Evolutionary conservation across 1,140 invertebrate species (phyloP).

Genomic region (Drosophila nasuta): DNA sequence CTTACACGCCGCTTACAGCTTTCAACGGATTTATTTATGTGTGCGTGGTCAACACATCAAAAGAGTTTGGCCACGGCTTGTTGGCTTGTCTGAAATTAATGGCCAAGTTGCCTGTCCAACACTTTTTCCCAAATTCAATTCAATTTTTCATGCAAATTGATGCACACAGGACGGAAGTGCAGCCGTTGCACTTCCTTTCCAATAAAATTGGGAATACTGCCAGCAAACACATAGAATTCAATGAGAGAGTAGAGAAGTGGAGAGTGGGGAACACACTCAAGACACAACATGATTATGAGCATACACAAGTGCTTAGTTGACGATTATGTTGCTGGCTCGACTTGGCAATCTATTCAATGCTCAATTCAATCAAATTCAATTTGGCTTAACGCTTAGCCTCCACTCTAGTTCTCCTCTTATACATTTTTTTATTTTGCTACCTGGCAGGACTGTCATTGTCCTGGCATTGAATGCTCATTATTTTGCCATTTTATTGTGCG

Average conservation of each 20-base stretch:
- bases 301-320: neutral
- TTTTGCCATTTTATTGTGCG: conserved; percentile 68
- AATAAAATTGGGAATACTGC: neutral
- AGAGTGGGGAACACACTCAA: conserved; percentile 9
- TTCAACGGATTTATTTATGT: conserved; percentile 71
- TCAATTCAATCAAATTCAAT: conserved; percentile 54
- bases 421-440: conserved; percentile 36
- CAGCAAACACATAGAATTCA: neutral
- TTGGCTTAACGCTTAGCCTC: conserved; percentile 43
- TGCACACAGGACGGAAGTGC: conserved; percentile 52
- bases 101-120: conserved; percentile 19
- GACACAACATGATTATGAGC: conserved; percentile 14
- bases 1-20: conserved; percentile 66
- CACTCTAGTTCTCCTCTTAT: too few relatives aligned
- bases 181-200: conserved; percentile 41
- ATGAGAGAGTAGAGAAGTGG: neutral
- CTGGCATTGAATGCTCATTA: conserved; percentile 77
- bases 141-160: conserved; percentile 64
- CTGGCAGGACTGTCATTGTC: conserved; percentile 61
- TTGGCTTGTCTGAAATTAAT: conserved; percentile 64
- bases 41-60: conserved; percentile 69
- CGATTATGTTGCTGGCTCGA: conserved; percentile 22
- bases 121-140: conserved; percentile 19
- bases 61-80: conserved; percentile 69
- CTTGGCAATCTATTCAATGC: conserved; percentile 38